Base-by-base conservation (phyloP, 2,113 vertebrate genomes). In the Falco punctatus region DNA sequence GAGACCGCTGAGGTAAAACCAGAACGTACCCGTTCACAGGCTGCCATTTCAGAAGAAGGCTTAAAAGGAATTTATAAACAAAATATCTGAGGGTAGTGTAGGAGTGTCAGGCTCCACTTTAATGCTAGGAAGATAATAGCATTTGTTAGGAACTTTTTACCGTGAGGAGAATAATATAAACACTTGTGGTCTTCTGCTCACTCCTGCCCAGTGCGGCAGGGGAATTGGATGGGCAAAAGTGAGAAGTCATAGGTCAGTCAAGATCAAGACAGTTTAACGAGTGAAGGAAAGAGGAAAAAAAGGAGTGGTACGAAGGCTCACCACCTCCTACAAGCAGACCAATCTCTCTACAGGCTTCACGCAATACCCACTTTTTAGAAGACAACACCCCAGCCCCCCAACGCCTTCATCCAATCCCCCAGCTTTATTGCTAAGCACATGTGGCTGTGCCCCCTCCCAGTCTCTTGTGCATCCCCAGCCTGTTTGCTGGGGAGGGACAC, bases 1-100 rank as follows among this genome's bases (percentile, higher is more conserved):
- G 91, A 55, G 13, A 38, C 93, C 28, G 65, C 90, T 15, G 94
- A 98, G 99, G 98, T 99, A 95, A 73, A 35, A 11, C 7, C 24
- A 10, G 6, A 35, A 5, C 15, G 8, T 21, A 6, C 10, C 33
- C 15, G 58, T 38, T 65, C 22, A 2, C 12, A n/a, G 66, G 13
- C 55, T 59, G 27, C 38, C 55, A 1, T 48, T 88, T 66, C 44
- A 48, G 59, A 22, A 24, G 26, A 12, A 10, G 23, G 9, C 18
- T 28, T 40, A 57, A 32, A 89, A 38, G 40, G 67, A 49, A 54
- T 33, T 23, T 20, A 4, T 8, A 57, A 61, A 33, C 23, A 22
- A 75, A 82, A 33, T 49, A 35, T 27, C 11, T 27, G 27, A 26
- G 13, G 8, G 15, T 48, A 15, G 18, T 5, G 9, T 42, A 15